phyloP scores from a whole-genome alignment of 2,797 vertebrate species.

The Amazonetta brasiliensis region DNA sequence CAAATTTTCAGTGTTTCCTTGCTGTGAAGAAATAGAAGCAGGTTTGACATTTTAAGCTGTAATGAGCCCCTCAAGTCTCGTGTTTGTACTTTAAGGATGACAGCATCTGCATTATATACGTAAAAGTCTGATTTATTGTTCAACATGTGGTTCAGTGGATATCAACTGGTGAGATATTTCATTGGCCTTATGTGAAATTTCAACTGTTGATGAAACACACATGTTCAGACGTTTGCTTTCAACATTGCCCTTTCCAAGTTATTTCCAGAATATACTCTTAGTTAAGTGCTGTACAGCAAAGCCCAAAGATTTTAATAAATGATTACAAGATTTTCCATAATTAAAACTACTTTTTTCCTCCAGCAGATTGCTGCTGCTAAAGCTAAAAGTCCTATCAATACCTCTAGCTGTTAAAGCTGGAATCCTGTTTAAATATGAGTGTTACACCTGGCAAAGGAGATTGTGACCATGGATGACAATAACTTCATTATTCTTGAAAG shows the following conservation, averaged over 20 bases:
- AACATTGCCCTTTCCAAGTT: not conserved
- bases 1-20: not conserved
- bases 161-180: not conserved
- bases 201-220: not conserved
- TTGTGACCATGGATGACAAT: not conserved
- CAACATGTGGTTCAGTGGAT: not conserved
- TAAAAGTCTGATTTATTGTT: slow-evolving; percentile 25
- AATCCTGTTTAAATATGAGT: not conserved
- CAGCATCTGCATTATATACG: not conserved
- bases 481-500: not conserved
- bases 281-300: not conserved
- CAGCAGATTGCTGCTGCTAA: not conserved
- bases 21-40: not conserved
- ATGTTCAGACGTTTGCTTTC: slow-evolving; percentile 14
- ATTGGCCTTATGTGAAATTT: not conserved
- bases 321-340: not conserved
- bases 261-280: not conserved
- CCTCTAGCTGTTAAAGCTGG: not conserved
- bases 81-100: not conserved
- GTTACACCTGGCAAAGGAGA: not conserved
- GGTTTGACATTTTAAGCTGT: not conserved
- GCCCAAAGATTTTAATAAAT: not conserved
- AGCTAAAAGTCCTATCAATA: not conserved
- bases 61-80: not conserved
- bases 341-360: not conserved